A percentile compares a stretch with the other conserved stretches of the same genome.
Conservation (phyloP, 1,140 invertebrate genomes). For the Polyergus mexicanus region DNA sequence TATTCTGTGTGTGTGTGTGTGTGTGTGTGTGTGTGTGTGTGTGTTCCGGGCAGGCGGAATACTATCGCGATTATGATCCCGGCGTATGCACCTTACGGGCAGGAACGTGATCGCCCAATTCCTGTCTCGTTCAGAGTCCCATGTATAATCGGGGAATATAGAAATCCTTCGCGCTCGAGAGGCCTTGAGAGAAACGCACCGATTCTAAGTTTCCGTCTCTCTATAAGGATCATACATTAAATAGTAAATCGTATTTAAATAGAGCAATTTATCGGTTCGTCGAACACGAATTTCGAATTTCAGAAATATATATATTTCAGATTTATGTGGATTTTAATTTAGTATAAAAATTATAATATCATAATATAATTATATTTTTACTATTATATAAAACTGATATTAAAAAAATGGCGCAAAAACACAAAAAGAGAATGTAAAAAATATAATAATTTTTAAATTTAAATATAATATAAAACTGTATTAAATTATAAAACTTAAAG, state of each 20-base stretch:
- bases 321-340: not conserved
- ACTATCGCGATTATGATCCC: conserved; percentile 42
- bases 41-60: conserved; percentile 50
- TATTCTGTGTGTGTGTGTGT: too few species aligned
- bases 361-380: too few species aligned
- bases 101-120: conserved; percentile 52
- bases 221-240: not conserved
- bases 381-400: too few species aligned
- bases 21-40: not conserved
- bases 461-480: too few species aligned
- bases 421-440: too few species aligned
- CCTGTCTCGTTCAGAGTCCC: conserved; percentile 11
- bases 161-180: conserved; percentile 40
- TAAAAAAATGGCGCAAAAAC: too few species aligned
- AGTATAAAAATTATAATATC: too few species aligned
- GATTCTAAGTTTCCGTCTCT: conserved; percentile 26
- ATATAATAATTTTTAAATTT: too few species aligned
- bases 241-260: not conserved
- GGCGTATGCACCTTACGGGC: conserved; percentile 40
- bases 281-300: not conserved
- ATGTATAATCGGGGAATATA: not conserved
- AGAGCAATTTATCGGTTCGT: not conserved
- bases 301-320: too few species aligned
- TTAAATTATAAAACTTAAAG: too few species aligned
- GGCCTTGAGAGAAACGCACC: conserved; percentile 16